Percentiles rank a stretch among this genome's conserved stretches.
Conservation (phyloP, 2,888 invertebrate genomes). For the Leucozona laternaria region DNA sequence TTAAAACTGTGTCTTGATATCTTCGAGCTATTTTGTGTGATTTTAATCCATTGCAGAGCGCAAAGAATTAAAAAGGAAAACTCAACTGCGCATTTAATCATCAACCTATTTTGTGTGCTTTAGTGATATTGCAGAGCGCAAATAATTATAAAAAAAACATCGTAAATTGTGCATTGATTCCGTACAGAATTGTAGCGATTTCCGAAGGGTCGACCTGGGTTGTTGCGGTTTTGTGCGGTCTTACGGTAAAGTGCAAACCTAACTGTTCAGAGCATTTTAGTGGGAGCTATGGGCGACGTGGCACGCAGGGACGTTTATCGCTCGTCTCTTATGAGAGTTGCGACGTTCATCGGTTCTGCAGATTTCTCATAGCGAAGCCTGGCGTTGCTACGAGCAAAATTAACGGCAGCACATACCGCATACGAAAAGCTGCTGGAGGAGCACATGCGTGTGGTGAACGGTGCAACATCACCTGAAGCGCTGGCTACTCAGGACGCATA, state of each 20-base stretch:
- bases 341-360: not conserved
- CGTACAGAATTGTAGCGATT: not conserved
- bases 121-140: no score
- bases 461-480: not conserved
- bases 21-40: no score
- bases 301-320: not conserved
- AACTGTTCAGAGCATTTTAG: no score
- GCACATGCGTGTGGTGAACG: no score
- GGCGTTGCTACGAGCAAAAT: conserved; percentile 3
- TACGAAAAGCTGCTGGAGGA: not conserved
- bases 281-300: not conserved
- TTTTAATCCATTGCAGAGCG: no score
- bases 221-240: conserved; percentile 1
- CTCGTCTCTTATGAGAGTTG: conserved; percentile 3
- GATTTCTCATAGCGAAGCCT: not conserved
- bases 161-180: conserved; percentile 15
- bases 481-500: conserved; percentile 4
- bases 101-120: no score
- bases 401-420: not conserved
- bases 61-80: no score
- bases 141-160: no score
- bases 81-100: no score
- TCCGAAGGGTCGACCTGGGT: conserved; percentile 41
- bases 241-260: no score
- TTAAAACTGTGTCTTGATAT: no score